Conservation (phyloP, 2,888 invertebrate species). For the Andrena bicolor region DNA sequence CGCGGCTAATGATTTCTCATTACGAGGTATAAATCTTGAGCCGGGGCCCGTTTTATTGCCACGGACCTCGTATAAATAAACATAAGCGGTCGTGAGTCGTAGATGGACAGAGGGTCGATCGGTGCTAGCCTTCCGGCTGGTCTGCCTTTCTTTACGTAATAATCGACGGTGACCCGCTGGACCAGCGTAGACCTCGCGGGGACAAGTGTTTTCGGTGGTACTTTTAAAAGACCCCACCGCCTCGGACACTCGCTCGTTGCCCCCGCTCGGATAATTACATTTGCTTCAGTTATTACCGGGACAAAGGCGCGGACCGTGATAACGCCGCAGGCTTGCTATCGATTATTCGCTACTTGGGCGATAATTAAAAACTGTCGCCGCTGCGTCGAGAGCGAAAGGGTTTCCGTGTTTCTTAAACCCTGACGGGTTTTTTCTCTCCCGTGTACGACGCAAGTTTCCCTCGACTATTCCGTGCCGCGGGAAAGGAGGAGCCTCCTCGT, state of each 20-base stretch:
- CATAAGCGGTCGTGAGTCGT: slow-evolving; percentile 19
- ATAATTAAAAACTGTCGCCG: slow-evolving; percentile 68
- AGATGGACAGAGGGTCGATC: slow-evolving; percentile 15
- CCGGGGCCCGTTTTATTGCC: slow-evolving; percentile 50
- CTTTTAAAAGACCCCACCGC: slow-evolving; percentile 46
- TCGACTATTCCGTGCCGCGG: slow-evolving; percentile 8
- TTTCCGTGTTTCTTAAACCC: slow-evolving; percentile 60
- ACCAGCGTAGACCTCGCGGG: neutral
- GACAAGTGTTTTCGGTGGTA: slow-evolving; percentile 8
- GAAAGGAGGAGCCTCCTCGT: neutral
- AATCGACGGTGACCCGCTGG: neutral
- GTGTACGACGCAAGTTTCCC: neutral
- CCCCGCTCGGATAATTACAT: slow-evolving; percentile 72
- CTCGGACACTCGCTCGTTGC: slow-evolving; percentile 43
- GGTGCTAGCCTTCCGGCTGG: neutral
- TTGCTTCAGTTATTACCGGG: slow-evolving; percentile 74
- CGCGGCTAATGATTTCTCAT: slow-evolving; percentile 84
- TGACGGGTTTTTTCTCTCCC: slow-evolving; percentile 16
- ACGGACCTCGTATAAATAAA: slow-evolving; percentile 45
- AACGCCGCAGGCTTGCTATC: slow-evolving; percentile 67
- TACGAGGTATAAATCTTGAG: slow-evolving; percentile 84
- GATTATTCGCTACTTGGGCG: slow-evolving; percentile 62
- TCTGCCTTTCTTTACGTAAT: slow-evolving; percentile 18
- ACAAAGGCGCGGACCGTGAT: slow-evolving; percentile 74
- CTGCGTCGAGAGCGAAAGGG: slow-evolving; percentile 51